Percentiles rank a stretch among this genome's conserved stretches.
phyloP scores from a whole-genome alignment of 2,888 invertebrate species.

The Tinea pellionella region DNA sequence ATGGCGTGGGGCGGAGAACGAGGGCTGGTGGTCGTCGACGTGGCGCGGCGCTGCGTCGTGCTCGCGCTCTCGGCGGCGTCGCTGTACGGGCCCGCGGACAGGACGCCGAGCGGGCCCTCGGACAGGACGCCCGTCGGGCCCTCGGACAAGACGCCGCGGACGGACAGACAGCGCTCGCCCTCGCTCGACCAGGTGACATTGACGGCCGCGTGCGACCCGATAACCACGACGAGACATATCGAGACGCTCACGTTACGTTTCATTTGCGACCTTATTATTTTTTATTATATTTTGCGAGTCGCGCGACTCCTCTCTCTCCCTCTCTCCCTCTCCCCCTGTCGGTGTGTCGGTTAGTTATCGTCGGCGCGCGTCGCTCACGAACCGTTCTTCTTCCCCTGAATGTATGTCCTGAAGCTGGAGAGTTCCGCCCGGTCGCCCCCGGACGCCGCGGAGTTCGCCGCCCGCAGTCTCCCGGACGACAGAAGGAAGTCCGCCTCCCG shows the following conservation, averaged over 20 bases:
- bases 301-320: slow-evolving; percentile 15
- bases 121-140: slow-evolving; percentile 85
- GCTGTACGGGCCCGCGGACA: slow-evolving; percentile 87
- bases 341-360: neutral
- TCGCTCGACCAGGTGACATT: slow-evolving; percentile 86
- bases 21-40: slow-evolving; percentile 95
- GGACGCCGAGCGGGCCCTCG: slow-evolving; percentile 73
- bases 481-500: slow-evolving; percentile 76
- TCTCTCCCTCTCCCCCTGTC: slow-evolving; percentile 4
- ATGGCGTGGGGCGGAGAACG: slow-evolving; percentile 98
- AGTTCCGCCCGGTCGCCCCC: slow-evolving; percentile 11
- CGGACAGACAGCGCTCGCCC: slow-evolving; percentile 79
- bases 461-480: slow-evolving; percentile 31
- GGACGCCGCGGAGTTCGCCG: slow-evolving; percentile 45
- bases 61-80: slow-evolving; percentile 91
- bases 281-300: slow-evolving; percentile 36
- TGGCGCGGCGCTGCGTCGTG: slow-evolving; percentile 89
- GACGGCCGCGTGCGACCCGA: slow-evolving; percentile 21
- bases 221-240: slow-evolving; percentile 21
- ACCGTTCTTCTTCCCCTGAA: neutral
- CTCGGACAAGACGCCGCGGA: slow-evolving; percentile 78
- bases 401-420: neutral
- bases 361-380: neutral
- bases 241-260: slow-evolving; percentile 29
- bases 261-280: slow-evolving; percentile 45